Evolutionary conservation across 35 echinoderm and acorn worm genomes (phyloP).

Genomic region (Strongylocentrotus purpuratus): DNA sequence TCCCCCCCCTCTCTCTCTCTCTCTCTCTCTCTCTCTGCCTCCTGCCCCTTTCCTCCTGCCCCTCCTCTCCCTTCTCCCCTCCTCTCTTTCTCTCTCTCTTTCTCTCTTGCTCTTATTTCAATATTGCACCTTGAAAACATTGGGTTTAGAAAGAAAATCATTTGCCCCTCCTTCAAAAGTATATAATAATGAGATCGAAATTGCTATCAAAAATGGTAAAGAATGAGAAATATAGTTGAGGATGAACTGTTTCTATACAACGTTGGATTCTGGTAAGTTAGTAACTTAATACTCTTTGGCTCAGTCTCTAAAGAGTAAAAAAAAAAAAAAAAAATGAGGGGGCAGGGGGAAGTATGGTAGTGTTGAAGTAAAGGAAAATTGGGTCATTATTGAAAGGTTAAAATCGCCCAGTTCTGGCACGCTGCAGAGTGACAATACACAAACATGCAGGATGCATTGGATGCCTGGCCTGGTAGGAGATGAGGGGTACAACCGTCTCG

Average conservation of each 20-base stretch:
- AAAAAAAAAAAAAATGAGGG: background rate
- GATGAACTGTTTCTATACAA: background rate
- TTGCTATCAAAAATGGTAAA: background rate
- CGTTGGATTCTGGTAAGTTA: background rate
- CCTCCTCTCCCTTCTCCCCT: background rate
- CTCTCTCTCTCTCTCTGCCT: no score
- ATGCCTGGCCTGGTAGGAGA: background rate
- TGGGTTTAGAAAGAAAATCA: no score
- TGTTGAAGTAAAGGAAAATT: background rate
- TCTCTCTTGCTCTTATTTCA: no score
- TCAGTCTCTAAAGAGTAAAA: background rate
- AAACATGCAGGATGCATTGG: background rate
- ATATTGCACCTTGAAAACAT: no score
- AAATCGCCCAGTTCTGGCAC: slow-evolving; percentile 8
- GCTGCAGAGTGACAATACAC: background rate
- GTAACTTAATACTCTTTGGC: background rate
- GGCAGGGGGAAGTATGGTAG: slow-evolving; percentile 14
- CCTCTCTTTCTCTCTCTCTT: no score
- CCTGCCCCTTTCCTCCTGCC: no score
- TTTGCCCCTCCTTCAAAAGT: no score
- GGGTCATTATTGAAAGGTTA: slow-evolving; percentile 12
- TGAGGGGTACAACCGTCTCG: background rate
- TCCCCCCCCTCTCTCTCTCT: no score
- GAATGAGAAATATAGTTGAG: background rate
- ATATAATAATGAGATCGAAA: no score